Evolutionary conservation across 2,113 vertebrate species (phyloP), one percentile per base, ranked within the genome.

Genomic region (Aramus guarauna): DNA sequence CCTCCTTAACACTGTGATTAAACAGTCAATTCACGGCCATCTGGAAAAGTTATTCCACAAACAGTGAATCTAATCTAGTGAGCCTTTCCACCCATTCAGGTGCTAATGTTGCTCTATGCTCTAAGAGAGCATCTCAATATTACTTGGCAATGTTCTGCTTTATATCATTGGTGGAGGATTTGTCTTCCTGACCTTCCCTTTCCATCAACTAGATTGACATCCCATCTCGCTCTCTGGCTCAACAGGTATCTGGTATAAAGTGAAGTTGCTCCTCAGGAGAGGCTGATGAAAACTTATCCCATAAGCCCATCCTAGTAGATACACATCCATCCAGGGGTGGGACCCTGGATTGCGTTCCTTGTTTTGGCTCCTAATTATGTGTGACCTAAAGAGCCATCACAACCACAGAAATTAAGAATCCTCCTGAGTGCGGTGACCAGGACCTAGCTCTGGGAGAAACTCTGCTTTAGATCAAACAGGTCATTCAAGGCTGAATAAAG

Each of bases 401-500:
- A 73, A 58, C 20, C 36, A 69, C 53, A 74, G 68, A 81, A 91
- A 91, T 52, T 58, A 71, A 62, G 93, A 74, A 86, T 52, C 34
- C 52, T 84, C 69, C 79, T 12, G 39, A 93, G 60, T 43, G 34
- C 1, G 1, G 41, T 43, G 89, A 59, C 43, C 30, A 89, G 64
- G 64, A 75, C 41, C 21, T 29, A 74, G 59, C 47, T 82, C 60
- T 76, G 69, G 58, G 66, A 94, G 93, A 93, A 91, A 62, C 43
- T 88, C 74, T 91, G 81, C 71, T 75, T 90, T 52, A 87, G 74
- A 87, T 60, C 69, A 85, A 62, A 92, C 62, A 79, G 78, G 77
- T 91, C 77, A 94, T 76, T 75, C 56, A 59, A 92, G 52, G 66
- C 81, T 92, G 87, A 96, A 94, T 85, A 60, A 82, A 96, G 60